Evolutionary conservation across 2,888 invertebrate genomes (phyloP).

Genomic region (Aspidiotus rigidus): DNA sequence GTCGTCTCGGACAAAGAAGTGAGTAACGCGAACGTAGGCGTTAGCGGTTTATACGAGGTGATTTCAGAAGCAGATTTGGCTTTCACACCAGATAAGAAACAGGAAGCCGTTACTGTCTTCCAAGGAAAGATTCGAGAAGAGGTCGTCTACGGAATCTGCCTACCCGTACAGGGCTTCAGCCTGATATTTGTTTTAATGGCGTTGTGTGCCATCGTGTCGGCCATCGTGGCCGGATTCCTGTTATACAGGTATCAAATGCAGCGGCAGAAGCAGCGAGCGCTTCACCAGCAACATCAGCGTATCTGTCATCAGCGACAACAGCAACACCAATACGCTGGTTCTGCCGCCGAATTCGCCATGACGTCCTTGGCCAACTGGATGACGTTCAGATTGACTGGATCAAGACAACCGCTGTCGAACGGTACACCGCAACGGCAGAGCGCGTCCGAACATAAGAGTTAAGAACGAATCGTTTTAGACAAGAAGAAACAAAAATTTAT

Average conservation of each 20-base stretch:
- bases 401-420: conserved; percentile 35
- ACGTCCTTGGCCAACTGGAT: conserved; percentile 66
- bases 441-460: conserved; percentile 24
- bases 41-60: conserved; percentile 80
- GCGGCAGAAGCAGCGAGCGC: conserved; percentile 49
- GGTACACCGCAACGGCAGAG: conserved; percentile 12
- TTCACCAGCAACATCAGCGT: conserved; percentile 39
- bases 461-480: neutral
- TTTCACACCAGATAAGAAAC: conserved; percentile 70
- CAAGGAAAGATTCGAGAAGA: conserved; percentile 80
- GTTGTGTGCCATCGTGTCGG: conserved; percentile 76
- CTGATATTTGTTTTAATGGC: conserved; percentile 79
- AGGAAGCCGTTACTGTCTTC: conserved; percentile 76
- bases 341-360: conserved; percentile 49
- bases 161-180: conserved; percentile 82
- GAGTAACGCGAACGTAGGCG: conserved; percentile 77
- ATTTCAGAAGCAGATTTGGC: conserved; percentile 85
- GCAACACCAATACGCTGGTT: conserved; percentile 43
- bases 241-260: conserved; percentile 69
- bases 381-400: conserved; percentile 56
- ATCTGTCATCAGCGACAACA: conserved; percentile 40
- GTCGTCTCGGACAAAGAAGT: conserved; percentile 62
- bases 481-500: no score
- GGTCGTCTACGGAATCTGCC: conserved; percentile 79
- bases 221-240: conserved; percentile 72